Evolutionary conservation across 2,888 invertebrate genomes (phyloP).

Genomic region (Lithodes maja): DNA sequence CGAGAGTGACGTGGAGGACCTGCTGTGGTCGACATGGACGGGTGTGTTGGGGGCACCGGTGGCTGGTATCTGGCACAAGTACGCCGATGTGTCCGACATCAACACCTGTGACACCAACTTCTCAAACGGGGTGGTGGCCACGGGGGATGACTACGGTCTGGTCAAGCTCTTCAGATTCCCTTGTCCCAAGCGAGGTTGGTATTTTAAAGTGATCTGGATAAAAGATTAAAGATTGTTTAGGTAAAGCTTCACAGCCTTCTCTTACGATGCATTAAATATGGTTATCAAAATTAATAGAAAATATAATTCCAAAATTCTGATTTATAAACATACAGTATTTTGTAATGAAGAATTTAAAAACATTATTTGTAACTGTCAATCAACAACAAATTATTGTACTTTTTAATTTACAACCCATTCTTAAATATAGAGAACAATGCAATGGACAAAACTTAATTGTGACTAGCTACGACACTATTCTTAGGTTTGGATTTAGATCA

Average conservation of each 20-base stretch:
- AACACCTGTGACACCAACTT: conserved; percentile 74
- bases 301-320: no score
- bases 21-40: conserved; percentile 75
- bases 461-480: neutral
- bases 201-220: no score
- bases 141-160: conserved; percentile 76
- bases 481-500: neutral
- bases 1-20: conserved; percentile 29
- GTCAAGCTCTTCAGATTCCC: conserved; percentile 76
- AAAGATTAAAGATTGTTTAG: no score
- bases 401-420: neutral
- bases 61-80: conserved; percentile 76
- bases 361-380: no score
- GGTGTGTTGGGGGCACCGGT: conserved; percentile 74
- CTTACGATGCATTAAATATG: no score
- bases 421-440: neutral
- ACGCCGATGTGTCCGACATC: conserved; percentile 75
- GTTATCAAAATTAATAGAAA: no score
- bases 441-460: neutral
- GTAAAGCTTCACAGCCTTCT: no score
- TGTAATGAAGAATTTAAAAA: no score
- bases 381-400: no score
- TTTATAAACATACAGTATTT: no score
- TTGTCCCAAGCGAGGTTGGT: conserved; percentile 73
- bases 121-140: conserved; percentile 74